Percentiles rank a stretch among this genome's conserved stretches.
Conservation (phyloP, 2,888 invertebrate genomes). For the Nomada goodeniana region DNA sequence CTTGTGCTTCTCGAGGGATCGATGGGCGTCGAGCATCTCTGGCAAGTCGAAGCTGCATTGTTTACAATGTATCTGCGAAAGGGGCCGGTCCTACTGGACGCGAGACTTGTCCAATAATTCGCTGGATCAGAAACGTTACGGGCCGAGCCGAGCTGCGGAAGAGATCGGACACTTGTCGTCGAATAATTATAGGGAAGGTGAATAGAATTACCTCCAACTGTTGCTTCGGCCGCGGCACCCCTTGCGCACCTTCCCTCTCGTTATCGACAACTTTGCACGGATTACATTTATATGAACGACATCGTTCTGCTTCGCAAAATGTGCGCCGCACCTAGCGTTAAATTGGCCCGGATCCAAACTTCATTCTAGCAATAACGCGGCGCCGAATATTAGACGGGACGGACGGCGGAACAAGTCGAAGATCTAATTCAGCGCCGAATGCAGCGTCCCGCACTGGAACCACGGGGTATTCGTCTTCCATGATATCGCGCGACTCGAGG, state of each 20-base stretch:
- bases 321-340: not conserved
- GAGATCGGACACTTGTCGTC: too few species aligned
- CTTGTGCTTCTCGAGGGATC: not conserved
- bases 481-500: not conserved
- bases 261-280: too few species aligned
- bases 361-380: not conserved
- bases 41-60: not conserved
- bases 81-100: too few species aligned
- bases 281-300: too few species aligned
- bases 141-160: too few species aligned
- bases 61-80: too few species aligned
- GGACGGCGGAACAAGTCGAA: conserved; percentile 10
- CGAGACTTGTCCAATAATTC: not conserved
- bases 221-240: too few species aligned
- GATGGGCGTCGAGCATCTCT: not conserved
- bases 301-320: not conserved
- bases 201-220: too few species aligned
- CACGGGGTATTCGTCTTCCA: not conserved
- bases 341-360: conserved; percentile 13
- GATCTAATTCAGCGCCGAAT: conserved; percentile 13
- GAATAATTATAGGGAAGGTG: too few species aligned
- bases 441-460: not conserved
- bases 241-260: too few species aligned
- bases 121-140: too few species aligned
- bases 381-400: not conserved